These are phyloP conservation scores for Charadrius vociferus DNA, from an alignment of 2,113 vertebrate genomes.

Conservation along the genomic window DNA sequence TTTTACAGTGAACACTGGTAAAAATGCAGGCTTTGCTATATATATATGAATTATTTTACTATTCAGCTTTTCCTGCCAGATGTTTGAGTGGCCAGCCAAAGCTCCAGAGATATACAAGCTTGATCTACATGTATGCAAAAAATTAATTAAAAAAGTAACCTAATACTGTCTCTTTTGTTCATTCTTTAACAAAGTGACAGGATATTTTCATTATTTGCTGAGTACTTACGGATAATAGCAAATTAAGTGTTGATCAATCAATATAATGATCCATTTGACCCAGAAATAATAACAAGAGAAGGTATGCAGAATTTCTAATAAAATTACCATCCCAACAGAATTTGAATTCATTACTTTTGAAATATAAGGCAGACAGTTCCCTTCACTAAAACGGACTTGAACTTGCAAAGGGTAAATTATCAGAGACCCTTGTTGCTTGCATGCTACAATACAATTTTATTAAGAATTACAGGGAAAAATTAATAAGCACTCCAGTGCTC, in stretches of 20 bases:
- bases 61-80: neutral
- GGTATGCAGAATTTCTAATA: slow-evolving; percentile 50
- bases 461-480: slow-evolving; percentile 47
- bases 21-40: neutral
- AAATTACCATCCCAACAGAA: slow-evolving; percentile 63
- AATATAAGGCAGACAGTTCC: slow-evolving; percentile 39
- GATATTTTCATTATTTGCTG: slow-evolving; percentile 47
- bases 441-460: slow-evolving; percentile 47
- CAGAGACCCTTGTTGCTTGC: slow-evolving; percentile 34
- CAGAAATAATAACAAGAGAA: slow-evolving; percentile 50
- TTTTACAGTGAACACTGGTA: neutral
- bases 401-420: slow-evolving; percentile 55
- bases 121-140: slow-evolving; percentile 11
- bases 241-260: slow-evolving; percentile 55
- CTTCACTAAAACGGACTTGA: slow-evolving; percentile 50
- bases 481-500: slow-evolving; percentile 58
- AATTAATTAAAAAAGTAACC: slow-evolving; percentile 3
- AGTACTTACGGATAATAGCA: slow-evolving; percentile 46
- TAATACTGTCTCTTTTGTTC: neutral
- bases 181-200: neutral
- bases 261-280: slow-evolving; percentile 56
- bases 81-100: slow-evolving; percentile 6
- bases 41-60: neutral
- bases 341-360: slow-evolving; percentile 64
- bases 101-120: neutral